Percentiles rank a stretch among this genome's conserved stretches.
phyloP scores from a whole-genome alignment of 2,113 vertebrate species.

The Nerophis ophidion region DNA sequence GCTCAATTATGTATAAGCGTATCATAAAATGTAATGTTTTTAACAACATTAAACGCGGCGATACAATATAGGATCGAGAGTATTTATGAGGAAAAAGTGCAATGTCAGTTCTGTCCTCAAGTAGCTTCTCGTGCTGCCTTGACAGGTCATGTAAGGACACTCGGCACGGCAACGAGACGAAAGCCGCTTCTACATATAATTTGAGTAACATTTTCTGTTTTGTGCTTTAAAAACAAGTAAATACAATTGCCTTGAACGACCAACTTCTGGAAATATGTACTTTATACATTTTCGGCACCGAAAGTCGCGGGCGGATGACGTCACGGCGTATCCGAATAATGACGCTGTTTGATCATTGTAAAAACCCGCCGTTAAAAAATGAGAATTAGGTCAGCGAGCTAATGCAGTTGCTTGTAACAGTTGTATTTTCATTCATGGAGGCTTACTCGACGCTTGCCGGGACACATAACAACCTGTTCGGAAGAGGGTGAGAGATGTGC shows the following conservation, averaged over 20 bases:
- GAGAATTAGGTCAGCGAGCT: constrained; percentile 60
- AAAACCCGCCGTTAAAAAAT: constrained; percentile 65
- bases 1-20: no score
- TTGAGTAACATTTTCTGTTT: not conserved
- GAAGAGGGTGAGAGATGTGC: constrained; percentile 43
- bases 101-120: constrained; percentile 44
- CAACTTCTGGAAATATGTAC: not conserved
- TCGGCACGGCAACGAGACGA: constrained; percentile 27
- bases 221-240: not conserved
- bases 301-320: constrained; percentile 75
- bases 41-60: not conserved
- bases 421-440: not conserved
- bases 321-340: constrained; percentile 68
- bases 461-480: constrained; percentile 30
- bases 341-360: constrained; percentile 70
- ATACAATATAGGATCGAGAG: not conserved
- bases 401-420: not conserved
- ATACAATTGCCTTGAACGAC: not conserved
- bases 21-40: not conserved
- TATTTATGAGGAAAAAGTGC: not conserved
- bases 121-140: constrained; percentile 37
- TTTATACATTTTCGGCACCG: not conserved
- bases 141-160: constrained; percentile 60
- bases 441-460: constrained; percentile 5
- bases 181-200: not conserved